Evolutionary conservation across 2,113 vertebrate genomes (phyloP).

Genomic region (Oncorhynchus clarkii): DNA sequence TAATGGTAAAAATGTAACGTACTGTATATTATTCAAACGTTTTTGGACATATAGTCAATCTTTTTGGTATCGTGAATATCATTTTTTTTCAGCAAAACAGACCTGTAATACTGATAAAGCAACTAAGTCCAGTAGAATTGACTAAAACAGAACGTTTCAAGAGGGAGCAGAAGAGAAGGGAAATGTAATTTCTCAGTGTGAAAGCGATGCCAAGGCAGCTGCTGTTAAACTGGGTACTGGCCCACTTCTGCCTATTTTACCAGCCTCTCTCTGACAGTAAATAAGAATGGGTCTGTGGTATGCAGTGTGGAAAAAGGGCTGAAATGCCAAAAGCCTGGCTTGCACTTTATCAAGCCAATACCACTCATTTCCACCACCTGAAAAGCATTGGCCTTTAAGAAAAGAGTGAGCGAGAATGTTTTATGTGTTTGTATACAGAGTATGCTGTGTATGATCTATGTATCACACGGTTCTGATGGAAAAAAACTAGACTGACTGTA

Average conservation of each 20-base stretch:
- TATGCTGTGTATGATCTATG: no score
- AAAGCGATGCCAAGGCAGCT: conserved; percentile 21
- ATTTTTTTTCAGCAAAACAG: neutral
- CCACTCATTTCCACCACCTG: neutral
- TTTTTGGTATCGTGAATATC: neutral
- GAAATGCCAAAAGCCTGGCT: conserved; percentile 35
- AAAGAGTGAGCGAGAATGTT: no score
- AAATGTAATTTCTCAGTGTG: conserved; percentile 9
- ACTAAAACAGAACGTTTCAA: neutral
- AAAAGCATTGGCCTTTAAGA: neutral
- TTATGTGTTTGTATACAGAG: no score
- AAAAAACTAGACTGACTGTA: no score
- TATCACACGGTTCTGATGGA: no score
- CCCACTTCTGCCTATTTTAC: conserved; percentile 48
- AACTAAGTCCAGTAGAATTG: neutral
- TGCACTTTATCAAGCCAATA: conserved; percentile 32
- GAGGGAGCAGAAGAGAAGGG: neutral
- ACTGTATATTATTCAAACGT: no score
- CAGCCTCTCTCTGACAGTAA: conserved; percentile 53
- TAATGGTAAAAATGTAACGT: no score
- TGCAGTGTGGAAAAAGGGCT: conserved; percentile 50
- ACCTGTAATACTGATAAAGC: neutral
- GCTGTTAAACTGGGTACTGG: conserved; percentile 22
- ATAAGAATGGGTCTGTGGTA: conserved; percentile 51
- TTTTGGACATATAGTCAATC: no score